Conservation (phyloP, 2,113 vertebrate genomes). For the Pogona vitticeps region DNA sequence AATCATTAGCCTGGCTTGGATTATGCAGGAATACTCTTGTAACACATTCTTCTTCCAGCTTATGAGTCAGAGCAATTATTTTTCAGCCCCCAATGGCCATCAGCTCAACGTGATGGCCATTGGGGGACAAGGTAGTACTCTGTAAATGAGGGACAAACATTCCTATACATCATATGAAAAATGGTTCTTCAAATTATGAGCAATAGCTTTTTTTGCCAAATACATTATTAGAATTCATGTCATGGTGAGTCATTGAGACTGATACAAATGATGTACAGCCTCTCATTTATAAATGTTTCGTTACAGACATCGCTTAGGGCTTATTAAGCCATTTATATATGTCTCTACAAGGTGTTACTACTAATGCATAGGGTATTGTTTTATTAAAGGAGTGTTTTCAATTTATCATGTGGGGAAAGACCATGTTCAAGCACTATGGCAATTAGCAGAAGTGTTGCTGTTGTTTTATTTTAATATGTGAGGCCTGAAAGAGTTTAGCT, state of each 20-base stretch:
- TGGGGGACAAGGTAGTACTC: neutral
- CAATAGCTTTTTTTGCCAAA: slow-evolving; percentile 11
- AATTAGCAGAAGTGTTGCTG: slow-evolving; percentile 1
- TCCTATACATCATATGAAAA: slow-evolving; percentile 33
- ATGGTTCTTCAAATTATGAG: slow-evolving; percentile 12
- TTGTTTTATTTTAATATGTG: neutral
- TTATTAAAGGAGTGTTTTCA: slow-evolving; percentile 31
- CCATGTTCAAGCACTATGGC: neutral
- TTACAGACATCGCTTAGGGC: slow-evolving; percentile 32
- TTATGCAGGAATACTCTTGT: neutral
- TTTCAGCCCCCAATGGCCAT: neutral
- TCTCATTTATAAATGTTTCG: slow-evolving; percentile 26
- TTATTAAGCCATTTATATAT: slow-evolving; percentile 43
- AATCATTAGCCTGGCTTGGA: neutral
- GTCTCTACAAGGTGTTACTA: slow-evolving; percentile 28
- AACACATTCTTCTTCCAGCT: neutral
- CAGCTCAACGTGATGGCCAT: neutral
- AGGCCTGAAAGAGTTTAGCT: neutral
- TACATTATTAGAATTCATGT: slow-evolving; percentile 37
- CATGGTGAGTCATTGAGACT: slow-evolving; percentile 1
- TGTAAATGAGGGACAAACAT: slow-evolving; percentile 9
- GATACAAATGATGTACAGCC: slow-evolving; percentile 28
- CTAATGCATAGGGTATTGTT: slow-evolving; percentile 31
- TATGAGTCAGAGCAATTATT: neutral
- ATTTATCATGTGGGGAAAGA: slow-evolving; percentile 28